These are phyloP conservation scores for Drosophila prostipennis DNA, from an alignment of 2,888 invertebrate genomes.

Conservation along the genomic window DNA sequence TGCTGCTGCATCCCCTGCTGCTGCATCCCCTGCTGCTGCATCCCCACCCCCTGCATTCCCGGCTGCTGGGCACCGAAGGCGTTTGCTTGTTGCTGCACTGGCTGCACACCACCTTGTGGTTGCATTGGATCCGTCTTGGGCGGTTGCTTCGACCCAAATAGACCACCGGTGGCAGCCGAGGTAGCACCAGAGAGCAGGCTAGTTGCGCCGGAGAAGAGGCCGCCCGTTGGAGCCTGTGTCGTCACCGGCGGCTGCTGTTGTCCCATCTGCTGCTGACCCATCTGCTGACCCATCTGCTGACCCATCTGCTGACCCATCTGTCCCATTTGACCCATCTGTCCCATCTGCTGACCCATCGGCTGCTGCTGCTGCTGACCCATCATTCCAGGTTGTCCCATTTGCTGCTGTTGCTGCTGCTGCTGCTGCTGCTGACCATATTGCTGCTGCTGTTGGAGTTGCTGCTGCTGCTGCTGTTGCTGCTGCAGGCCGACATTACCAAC, in stretches of 20 bases:
- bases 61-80: constrained; percentile 79
- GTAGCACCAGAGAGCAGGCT: constrained; percentile 84
- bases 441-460: constrained; percentile 79
- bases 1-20: constrained; percentile 73
- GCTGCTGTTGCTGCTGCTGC: constrained; percentile 62
- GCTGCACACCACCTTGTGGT: constrained; percentile 84
- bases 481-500: constrained; percentile 84
- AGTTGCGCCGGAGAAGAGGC: constrained; percentile 84
- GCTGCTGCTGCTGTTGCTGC: constrained; percentile 80
- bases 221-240: constrained; percentile 82
- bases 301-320: constrained; percentile 56
- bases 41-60: constrained; percentile 64
- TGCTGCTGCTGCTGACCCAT: constrained; percentile 76
- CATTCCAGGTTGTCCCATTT: constrained; percentile 53
- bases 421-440: constrained; percentile 80
- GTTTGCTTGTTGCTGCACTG: constrained; percentile 83
- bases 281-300: constrained; percentile 56
- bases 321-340: constrained; percentile 62
- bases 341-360: constrained; percentile 66
- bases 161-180: constrained; percentile 84
- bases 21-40: constrained; percentile 37
- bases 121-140: constrained; percentile 85
- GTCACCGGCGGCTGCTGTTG: constrained; percentile 82
- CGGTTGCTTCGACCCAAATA: constrained; percentile 84
- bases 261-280: constrained; percentile 57